A percentile compares a stretch with the other conserved stretches of the same genome.
These are phyloP conservation scores for Cerastis leucographa DNA, from an alignment of 2,888 invertebrate genomes.

Conservation along the genomic window DNA sequence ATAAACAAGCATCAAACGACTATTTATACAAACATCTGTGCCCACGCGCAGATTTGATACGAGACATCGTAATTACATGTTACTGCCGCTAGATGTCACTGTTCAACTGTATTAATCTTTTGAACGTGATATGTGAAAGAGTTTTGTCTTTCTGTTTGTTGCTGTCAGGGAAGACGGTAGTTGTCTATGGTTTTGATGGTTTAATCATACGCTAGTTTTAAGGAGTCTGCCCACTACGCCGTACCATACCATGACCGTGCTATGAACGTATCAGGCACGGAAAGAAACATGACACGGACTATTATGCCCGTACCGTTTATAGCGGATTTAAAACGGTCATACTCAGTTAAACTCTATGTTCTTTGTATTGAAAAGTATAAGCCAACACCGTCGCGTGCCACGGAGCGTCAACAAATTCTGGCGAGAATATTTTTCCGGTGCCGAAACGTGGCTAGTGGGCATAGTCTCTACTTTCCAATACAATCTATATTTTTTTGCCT, in stretches of 20 bases:
- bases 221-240: background rate
- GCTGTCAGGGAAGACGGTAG: constrained; percentile 13
- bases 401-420: too few species aligned
- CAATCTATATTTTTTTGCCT: background rate
- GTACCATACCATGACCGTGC: background rate
- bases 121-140: constrained; percentile 28
- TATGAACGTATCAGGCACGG: background rate
- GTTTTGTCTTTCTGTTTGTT: constrained; percentile 38
- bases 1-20: constrained; percentile 55
- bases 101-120: constrained; percentile 50
- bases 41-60: constrained; percentile 59
- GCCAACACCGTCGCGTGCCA: too few species aligned
- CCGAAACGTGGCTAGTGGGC: background rate
- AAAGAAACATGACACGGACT: background rate
- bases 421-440: too few species aligned
- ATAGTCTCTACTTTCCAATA: background rate
- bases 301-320: background rate
- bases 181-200: constrained; percentile 30
- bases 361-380: background rate
- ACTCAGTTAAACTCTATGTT: background rate
- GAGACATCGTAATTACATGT: constrained; percentile 58
- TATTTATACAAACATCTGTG: constrained; percentile 61
- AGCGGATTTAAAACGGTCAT: background rate
- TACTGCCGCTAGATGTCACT: constrained; percentile 64
- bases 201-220: constrained; percentile 16